Evolutionary conservation across 2,888 invertebrate species (phyloP).

Genomic region (Serrognathus titanus): DNA sequence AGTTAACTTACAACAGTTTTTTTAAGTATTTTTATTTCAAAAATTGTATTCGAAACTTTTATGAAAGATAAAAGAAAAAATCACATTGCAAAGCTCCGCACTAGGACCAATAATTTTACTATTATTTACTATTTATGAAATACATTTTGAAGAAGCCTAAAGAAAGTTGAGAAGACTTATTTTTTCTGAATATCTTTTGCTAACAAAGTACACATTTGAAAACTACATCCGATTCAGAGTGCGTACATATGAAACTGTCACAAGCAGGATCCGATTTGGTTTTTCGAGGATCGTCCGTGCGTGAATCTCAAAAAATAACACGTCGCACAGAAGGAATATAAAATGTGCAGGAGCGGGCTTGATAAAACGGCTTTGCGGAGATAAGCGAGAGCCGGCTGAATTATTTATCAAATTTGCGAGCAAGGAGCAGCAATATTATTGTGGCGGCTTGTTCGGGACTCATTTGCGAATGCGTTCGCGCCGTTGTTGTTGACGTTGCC

Average conservation of each 20-base stretch:
- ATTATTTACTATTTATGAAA: too few relatives aligned
- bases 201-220: neutral
- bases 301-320: constrained; percentile 8
- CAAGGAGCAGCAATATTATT: too few relatives aligned
- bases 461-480: neutral
- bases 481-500: neutral
- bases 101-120: too few relatives aligned
- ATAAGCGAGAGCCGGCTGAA: neutral
- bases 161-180: too few relatives aligned
- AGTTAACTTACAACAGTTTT: too few relatives aligned
- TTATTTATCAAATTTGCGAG: constrained; percentile 1
- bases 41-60: too few relatives aligned
- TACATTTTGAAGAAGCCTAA: too few relatives aligned
- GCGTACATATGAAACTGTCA: constrained; percentile 6
- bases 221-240: neutral
- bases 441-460: too few relatives aligned
- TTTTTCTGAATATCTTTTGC: too few relatives aligned
- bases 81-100: too few relatives aligned
- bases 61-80: too few relatives aligned
- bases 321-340: neutral
- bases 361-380: neutral
- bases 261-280: constrained; percentile 3
- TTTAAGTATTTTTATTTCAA: too few relatives aligned
- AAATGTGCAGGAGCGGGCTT: neutral
- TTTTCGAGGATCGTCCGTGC: constrained; percentile 5